Evolutionary conservation across 2,113 vertebrate genomes (phyloP).

Genomic region (Perognathus longimembris): DNA sequence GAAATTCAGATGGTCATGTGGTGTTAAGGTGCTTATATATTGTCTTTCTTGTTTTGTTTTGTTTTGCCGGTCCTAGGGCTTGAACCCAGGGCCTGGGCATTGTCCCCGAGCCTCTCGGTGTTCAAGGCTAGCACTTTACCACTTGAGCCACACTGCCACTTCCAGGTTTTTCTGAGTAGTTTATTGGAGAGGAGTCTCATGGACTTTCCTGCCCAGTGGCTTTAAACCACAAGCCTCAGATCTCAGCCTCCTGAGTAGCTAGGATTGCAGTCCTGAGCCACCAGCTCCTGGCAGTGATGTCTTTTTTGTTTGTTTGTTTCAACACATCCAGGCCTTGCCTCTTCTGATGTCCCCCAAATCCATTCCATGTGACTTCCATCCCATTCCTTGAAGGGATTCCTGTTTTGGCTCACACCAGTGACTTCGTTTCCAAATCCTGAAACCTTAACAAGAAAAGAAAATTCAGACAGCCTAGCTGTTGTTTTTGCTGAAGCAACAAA

Average conservation of each 20-base stretch:
- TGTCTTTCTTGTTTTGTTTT: background rate
- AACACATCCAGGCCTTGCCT: background rate
- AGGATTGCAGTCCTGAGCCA: too few species aligned
- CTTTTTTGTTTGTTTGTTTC: constrained; percentile 3
- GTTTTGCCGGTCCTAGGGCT: too few species aligned
- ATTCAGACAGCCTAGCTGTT: background rate
- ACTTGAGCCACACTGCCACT: too few species aligned
- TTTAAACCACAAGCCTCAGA: too few species aligned
- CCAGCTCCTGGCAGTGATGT: too few species aligned
- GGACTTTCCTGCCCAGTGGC: too few species aligned
- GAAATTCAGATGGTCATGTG: background rate
- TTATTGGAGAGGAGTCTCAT: too few species aligned
- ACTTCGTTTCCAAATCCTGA: background rate
- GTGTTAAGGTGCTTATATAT: background rate
- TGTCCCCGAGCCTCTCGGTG: too few species aligned
- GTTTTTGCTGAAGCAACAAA: constrained; percentile 19
- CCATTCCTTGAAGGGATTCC: background rate
- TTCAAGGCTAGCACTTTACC: too few species aligned
- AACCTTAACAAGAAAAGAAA: background rate
- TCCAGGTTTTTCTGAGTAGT: too few species aligned
- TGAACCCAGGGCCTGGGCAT: too few species aligned
- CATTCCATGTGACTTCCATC: background rate
- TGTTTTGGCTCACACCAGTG: background rate
- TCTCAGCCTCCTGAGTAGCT: too few species aligned
- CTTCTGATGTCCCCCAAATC: background rate